Evolutionary conservation across 1,140 invertebrate genomes (phyloP).

Genomic region (Pseudomyrmex gracilis): DNA sequence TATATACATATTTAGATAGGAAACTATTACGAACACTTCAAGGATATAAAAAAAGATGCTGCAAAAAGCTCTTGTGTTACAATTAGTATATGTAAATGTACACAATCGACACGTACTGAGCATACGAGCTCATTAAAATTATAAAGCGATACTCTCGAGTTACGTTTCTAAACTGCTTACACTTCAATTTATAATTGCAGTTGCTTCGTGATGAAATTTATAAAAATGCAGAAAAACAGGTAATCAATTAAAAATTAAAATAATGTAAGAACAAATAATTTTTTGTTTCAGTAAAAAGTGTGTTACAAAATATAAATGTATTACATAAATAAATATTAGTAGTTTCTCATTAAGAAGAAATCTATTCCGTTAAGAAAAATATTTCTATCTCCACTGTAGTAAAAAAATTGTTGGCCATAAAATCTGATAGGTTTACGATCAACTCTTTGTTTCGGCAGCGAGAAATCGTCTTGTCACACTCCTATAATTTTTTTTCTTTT

Average conservation of each 20-base stretch:
- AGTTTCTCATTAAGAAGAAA: too few relatives aligned
- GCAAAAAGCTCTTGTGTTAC: slow-evolving; percentile 34
- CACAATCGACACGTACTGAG: slow-evolving; percentile 24
- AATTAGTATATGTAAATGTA: slow-evolving; percentile 28
- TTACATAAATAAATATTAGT: too few relatives aligned
- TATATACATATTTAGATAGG: slow-evolving; percentile 2
- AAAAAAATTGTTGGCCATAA: too few relatives aligned
- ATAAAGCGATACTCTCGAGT: slow-evolving; percentile 20
- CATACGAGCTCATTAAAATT: slow-evolving; percentile 30
- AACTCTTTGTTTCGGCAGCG: too few relatives aligned
- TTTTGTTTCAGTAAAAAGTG: not conserved
- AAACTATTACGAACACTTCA: slow-evolving; percentile 53
- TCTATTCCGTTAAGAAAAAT: too few relatives aligned
- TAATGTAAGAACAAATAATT: not conserved
- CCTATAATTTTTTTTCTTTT: too few relatives aligned
- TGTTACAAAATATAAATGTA: too few relatives aligned
- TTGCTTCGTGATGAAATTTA: slow-evolving; percentile 2
- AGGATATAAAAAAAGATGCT: slow-evolving; percentile 26
- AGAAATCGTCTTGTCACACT: too few relatives aligned
- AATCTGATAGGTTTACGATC: too few relatives aligned
- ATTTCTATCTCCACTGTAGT: too few relatives aligned
- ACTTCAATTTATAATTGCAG: not conserved
- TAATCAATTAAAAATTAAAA: not conserved
- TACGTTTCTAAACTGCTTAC: slow-evolving; percentile 22
- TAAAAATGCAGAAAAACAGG: slow-evolving; percentile 9